Evolutionary conservation across 2,888 invertebrate genomes (phyloP).

Genomic region (Apotomis capreana): DNA sequence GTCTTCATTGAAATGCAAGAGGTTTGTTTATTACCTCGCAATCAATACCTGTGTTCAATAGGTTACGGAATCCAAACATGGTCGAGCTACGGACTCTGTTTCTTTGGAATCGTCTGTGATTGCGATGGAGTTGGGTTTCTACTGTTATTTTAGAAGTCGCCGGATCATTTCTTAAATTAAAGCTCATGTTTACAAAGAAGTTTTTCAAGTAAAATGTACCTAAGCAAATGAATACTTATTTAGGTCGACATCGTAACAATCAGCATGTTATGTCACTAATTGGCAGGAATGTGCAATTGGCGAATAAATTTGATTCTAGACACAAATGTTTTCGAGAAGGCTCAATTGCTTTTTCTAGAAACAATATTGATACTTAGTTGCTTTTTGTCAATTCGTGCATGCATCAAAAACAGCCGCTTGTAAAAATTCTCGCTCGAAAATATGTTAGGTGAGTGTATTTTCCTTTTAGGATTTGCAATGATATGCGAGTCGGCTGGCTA

Average conservation of each 20-base stretch:
- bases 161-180: not conserved
- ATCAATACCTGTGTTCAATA: slow-evolving; percentile 68
- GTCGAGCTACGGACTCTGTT: slow-evolving; percentile 4
- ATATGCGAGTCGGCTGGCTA: slow-evolving; percentile 58
- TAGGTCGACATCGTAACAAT: too few relatives aligned
- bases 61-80: slow-evolving; percentile 48
- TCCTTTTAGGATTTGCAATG: slow-evolving; percentile 67
- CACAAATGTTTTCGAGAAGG: too few relatives aligned
- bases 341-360: not conserved
- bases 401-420: slow-evolving; percentile 40
- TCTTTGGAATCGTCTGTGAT: not conserved
- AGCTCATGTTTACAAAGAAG: not conserved
- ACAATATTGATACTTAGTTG: not conserved
- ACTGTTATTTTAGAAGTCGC: not conserved
- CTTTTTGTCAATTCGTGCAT: not conserved
- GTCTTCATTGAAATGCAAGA: slow-evolving; percentile 70
- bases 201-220: not conserved
- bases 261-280: too few relatives aligned
- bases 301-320: too few relatives aligned
- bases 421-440: slow-evolving; percentile 49
- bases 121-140: not conserved
- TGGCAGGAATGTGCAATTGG: too few relatives aligned
- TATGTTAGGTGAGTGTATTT: slow-evolving; percentile 57
- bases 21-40: slow-evolving; percentile 71
- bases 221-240: too few relatives aligned